A percentile compares a stretch with the other conserved stretches of the same genome.
Evolutionary conservation across 2,113 vertebrate genomes (phyloP).

Genomic region (Engraulis encrasicolus): DNA sequence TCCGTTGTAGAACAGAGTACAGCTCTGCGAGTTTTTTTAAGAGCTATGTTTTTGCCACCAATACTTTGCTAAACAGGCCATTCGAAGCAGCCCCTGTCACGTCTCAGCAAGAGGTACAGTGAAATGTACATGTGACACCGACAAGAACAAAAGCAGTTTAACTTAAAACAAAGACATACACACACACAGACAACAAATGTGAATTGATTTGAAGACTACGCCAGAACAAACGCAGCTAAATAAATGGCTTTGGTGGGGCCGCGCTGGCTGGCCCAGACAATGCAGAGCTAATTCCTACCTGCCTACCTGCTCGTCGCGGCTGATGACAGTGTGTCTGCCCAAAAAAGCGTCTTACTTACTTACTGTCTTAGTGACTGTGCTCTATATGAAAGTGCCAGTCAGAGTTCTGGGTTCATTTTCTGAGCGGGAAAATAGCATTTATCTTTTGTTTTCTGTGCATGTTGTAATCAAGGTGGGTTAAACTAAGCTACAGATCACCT

Average conservation of each 20-base stretch:
- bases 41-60: neutral
- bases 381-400: constrained; percentile 35
- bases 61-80: neutral
- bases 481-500: neutral
- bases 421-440: constrained; percentile 30
- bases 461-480: neutral
- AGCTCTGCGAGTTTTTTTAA: neutral
- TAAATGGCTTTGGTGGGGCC: constrained; percentile 33
- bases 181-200: too few relatives aligned
- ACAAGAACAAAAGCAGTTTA: neutral
- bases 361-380: too few relatives aligned
- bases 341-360: neutral
- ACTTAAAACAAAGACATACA: neutral
- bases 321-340: constrained; percentile 50
- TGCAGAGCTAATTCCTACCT: constrained; percentile 40
- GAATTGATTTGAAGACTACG: constrained; percentile 35
- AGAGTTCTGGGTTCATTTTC: constrained; percentile 37
- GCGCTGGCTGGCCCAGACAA: constrained; percentile 39
- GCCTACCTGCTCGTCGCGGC: constrained; percentile 29
- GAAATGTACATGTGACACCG: neutral
- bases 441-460: constrained; percentile 24
- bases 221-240: constrained; percentile 31
- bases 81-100: neutral
- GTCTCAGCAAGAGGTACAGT: neutral
- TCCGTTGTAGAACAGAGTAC: neutral